A percentile compares a stretch with the other conserved stretches of the same genome.
Evolutionary conservation across 1,140 invertebrate species (phyloP).

Genomic region (Luehdorfia chinensis): DNA sequence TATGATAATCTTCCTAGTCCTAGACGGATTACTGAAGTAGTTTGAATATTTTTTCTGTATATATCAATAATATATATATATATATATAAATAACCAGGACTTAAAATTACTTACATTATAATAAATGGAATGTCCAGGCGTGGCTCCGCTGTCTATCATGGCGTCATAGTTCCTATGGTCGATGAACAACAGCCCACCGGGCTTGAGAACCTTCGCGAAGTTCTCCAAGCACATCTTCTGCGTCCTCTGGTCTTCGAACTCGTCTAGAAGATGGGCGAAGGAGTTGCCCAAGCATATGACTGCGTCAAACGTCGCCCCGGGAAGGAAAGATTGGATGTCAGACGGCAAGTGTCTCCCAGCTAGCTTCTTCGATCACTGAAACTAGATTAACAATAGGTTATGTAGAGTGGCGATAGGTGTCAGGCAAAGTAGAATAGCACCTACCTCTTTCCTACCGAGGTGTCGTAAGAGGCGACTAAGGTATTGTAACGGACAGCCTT

Average conservation of each 20-base stretch:
- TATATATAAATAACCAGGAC: too few relatives aligned
- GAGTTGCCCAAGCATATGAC: conserved; percentile 93
- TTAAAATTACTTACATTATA: conserved; percentile 91
- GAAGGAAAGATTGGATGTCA: conserved; percentile 80
- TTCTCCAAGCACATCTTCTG: conserved; percentile 87
- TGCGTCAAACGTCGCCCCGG: conserved; percentile 83
- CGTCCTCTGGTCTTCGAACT: conserved; percentile 85
- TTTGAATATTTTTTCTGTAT: too few relatives aligned
- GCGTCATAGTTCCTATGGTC: conserved; percentile 94
- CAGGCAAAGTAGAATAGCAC: too few relatives aligned
- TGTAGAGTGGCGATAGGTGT: not conserved
- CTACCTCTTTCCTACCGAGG: too few relatives aligned
- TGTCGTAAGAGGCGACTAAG: too few relatives aligned
- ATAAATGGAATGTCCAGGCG: conserved; percentile 89
- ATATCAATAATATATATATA: too few relatives aligned
- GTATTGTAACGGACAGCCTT: too few relatives aligned
- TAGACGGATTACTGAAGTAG: too few relatives aligned
- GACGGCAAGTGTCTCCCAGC: conserved; percentile 86
- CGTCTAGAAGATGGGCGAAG: conserved; percentile 91
- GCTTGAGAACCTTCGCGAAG: conserved; percentile 88
- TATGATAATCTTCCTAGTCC: too few relatives aligned
- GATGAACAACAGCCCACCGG: conserved; percentile 89
- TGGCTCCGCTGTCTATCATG: conserved; percentile 84
- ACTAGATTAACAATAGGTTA: conserved; percentile 7
- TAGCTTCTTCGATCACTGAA: conserved; percentile 89